phyloP scores from a whole-genome alignment of 64 coral and sea anemone species.

The Montipora efflorescens region DNA sequence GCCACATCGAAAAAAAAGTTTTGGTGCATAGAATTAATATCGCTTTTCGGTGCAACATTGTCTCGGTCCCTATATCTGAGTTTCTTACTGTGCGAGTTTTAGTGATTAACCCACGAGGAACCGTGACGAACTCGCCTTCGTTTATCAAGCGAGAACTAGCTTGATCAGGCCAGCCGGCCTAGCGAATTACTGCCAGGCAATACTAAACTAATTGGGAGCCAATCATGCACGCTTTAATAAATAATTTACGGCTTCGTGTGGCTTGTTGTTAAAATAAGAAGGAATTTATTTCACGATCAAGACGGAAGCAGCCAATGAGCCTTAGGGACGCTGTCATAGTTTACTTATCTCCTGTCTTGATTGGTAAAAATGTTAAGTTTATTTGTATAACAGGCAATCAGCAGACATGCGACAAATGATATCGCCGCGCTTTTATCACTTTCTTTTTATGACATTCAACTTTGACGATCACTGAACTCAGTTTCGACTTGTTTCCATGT shows the following conservation, averaged over 20 bases:
- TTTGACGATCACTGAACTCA: not conserved
- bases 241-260: conserved; percentile 48
- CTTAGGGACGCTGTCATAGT: not conserved
- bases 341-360: conserved; percentile 4
- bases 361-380: conserved; percentile 46
- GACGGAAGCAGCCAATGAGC: conserved; percentile 14
- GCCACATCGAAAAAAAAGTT: not conserved
- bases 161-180: conserved; percentile 12
- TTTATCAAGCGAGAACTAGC: not conserved
- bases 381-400: conserved; percentile 9
- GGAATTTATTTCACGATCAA: conserved; percentile 14
- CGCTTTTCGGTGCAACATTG: no score
- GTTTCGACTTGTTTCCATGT: not conserved
- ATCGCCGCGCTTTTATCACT: not conserved
- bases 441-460: conserved; percentile 11
- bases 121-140: not conserved
- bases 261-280: conserved; percentile 36
- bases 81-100: no score
- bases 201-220: conserved; percentile 51
- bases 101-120: not conserved
- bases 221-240: conserved; percentile 34
- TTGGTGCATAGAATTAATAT: no score
- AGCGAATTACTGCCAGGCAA: not conserved
- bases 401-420: not conserved
- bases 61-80: not conserved